These are phyloP conservation scores for Apeira syringaria DNA, from an alignment of 2,888 invertebrate genomes.

Conservation along the genomic window DNA sequence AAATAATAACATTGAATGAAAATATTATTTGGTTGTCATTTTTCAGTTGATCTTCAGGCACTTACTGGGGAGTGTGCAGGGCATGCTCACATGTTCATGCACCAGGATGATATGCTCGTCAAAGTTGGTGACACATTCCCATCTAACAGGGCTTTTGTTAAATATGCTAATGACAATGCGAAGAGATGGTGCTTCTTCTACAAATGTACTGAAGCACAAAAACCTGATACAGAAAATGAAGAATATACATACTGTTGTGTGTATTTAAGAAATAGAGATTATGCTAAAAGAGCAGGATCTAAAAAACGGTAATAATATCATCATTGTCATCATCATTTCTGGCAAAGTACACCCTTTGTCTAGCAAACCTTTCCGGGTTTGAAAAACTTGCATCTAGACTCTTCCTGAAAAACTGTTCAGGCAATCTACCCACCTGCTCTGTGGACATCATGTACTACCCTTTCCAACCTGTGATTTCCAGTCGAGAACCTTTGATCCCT, in stretches of 20 bases:
- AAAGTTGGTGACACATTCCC: constrained; percentile 49
- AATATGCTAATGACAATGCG: constrained; percentile 51
- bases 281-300: constrained; percentile 40
- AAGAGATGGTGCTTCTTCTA: constrained; percentile 50
- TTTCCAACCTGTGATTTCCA: no score
- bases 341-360: no score
- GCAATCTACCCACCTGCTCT: no score
- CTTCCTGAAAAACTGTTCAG: no score
- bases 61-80: constrained; percentile 24
- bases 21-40: no score
- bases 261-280: constrained; percentile 46
- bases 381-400: no score
- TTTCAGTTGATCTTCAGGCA: constrained; percentile 20
- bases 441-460: no score
- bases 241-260: constrained; percentile 48
- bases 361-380: no score
- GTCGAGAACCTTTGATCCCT: no score
- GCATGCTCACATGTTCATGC: constrained; percentile 38
- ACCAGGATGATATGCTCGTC: constrained; percentile 43
- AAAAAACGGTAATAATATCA: constrained; percentile 42
- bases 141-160: constrained; percentile 45
- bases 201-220: constrained; percentile 48
- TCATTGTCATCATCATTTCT: no score
- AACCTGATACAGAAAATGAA: constrained; percentile 37
- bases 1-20: no score